Evolutionary conservation across 1,140 invertebrate genomes (phyloP).

Genomic region (Pseudomyrmex flavicornis): DNA sequence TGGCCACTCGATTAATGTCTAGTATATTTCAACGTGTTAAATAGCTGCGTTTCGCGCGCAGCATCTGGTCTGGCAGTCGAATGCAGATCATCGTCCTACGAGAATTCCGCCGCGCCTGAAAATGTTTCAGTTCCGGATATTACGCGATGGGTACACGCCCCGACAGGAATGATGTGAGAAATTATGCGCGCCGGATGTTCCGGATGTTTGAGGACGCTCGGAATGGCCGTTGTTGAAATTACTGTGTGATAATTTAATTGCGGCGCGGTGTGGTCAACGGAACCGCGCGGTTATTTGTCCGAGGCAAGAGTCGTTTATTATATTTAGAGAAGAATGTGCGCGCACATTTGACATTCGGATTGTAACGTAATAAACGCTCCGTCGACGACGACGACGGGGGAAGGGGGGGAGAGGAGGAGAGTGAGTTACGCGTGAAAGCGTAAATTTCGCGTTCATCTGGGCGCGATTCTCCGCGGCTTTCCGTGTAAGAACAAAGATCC

Average conservation of each 20-base stretch:
- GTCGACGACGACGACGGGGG: background rate
- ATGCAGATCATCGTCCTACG: constrained; percentile 32
- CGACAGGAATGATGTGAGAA: constrained; percentile 59
- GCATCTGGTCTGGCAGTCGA: constrained; percentile 18
- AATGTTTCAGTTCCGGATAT: constrained; percentile 47
- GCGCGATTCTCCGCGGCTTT: constrained; percentile 24
- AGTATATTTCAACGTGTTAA: constrained; percentile 44
- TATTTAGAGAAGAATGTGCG: constrained; percentile 57
- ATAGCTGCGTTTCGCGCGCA: constrained; percentile 36
- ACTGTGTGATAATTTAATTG: constrained; percentile 70
- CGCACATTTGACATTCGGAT: constrained; percentile 25
- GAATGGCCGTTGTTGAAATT: constrained; percentile 64
- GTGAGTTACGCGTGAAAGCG: constrained; percentile 36
- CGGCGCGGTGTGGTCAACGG: constrained; percentile 21
- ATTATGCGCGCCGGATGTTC: constrained; percentile 64
- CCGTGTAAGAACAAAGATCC: constrained; percentile 28
- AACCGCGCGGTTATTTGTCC: constrained; percentile 51
- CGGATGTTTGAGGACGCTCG: constrained; percentile 58
- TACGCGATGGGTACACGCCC: constrained; percentile 52
- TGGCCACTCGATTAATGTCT: constrained; percentile 28
- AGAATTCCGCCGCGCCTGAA: constrained; percentile 26
- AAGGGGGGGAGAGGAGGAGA: no score
- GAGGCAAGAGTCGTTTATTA: constrained; percentile 53
- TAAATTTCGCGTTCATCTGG: constrained; percentile 31
- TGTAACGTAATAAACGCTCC: constrained; percentile 41